Evolutionary conservation across 2,888 invertebrate genomes (phyloP), one percentile per base, ranked within the genome.

Genomic region (Thecocarcelia acutangulata): DNA sequence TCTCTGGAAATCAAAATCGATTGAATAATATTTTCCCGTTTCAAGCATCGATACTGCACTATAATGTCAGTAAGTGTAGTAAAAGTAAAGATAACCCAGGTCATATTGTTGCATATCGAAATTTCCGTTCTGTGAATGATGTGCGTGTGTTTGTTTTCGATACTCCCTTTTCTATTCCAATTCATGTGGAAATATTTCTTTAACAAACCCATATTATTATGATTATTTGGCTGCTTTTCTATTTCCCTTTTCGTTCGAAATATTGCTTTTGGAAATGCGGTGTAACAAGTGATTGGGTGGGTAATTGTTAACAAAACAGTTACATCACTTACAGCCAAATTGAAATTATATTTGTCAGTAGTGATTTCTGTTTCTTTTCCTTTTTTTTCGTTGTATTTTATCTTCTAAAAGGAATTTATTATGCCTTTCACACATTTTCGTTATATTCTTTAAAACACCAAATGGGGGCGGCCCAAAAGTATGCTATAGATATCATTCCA

Each of bases 251-350:
- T 48, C 40, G n/a, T n/a, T n/a, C 8, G n/a, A 37, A 12, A 17
- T 74, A 56, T 74, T 56, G 64, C 54, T 54, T 54, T 63, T 12
- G 9, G 9, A 17, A 58, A 61, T 72, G 61, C 58, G 59, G 56
- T 21, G 84, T 84, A 83, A 84, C 84, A 84, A 84, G 83, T 84
- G 83, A 80, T 64, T 83, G 84, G 83, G 84, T 74, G 79, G 74
- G 75, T 79, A 72, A 78, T 48, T 56, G 73, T 70, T 76, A 74
- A 70, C 70, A 77, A 73, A 69, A 74, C 74, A 56, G 72, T 66
- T 75, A 66, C 70, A 70, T 42, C 72, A 73, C 74, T 82, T 78
- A 74, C 58, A 59, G 74, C 33, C 59, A 78, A 78, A 82, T 78
- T 74, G 82, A 74, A 82, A 82, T 75, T 75, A 78, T 66, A 75